A percentile compares a stretch with the other conserved stretches of the same genome.
Conservation (phyloP, 2,113 vertebrate species). For the Tychaedon coryphoeus region DNA sequence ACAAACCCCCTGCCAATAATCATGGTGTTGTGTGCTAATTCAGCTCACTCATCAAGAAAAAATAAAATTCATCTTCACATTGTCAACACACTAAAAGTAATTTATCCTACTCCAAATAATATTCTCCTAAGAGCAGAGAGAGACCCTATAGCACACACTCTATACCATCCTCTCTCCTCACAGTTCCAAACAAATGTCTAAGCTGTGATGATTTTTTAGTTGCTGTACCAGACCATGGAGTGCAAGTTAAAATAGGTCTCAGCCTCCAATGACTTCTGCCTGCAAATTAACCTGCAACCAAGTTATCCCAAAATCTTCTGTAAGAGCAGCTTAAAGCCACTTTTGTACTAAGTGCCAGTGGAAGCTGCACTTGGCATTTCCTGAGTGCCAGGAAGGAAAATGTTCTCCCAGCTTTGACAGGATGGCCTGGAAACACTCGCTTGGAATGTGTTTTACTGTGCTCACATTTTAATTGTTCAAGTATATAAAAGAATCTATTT, state of each 20-base stretch:
- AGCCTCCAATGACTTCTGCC: neutral
- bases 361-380: neutral
- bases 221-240: neutral
- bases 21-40: neutral
- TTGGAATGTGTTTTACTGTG: neutral
- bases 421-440: neutral
- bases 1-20: neutral
- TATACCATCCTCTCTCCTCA: neutral
- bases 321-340: neutral
- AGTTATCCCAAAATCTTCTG: neutral
- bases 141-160: neutral
- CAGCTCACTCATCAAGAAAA: neutral
- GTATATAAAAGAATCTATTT: neutral
- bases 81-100: neutral
- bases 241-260: neutral
- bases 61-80: neutral
- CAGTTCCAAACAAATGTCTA: neutral
- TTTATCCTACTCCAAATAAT: neutral
- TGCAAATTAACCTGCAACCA: neutral
- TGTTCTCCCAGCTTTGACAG: neutral
- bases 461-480: neutral
- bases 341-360: neutral
- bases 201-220: neutral
- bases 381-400: neutral
- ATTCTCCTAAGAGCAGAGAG: neutral